These are phyloP conservation scores for Tipula unca DNA, from an alignment of 2,888 invertebrate genomes.

Conservation along the genomic window DNA sequence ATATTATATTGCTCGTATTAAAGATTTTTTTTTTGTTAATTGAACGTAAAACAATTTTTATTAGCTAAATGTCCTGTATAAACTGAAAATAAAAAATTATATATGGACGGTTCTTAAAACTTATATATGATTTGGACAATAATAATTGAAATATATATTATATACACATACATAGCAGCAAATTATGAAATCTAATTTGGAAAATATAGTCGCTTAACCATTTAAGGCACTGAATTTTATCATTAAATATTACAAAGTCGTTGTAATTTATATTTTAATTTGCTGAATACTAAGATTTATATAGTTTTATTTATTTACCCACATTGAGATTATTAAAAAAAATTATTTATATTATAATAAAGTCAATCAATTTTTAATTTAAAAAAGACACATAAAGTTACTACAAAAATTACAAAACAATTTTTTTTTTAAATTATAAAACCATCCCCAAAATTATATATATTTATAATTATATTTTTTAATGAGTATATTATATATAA, in stretches of 20 bases:
- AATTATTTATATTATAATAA: background rate
- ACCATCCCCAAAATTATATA: background rate
- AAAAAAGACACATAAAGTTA: background rate
- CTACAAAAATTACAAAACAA: background rate
- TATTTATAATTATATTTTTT: background rate
- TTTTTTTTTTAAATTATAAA: background rate
- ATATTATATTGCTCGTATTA: background rate
- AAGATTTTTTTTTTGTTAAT: background rate
- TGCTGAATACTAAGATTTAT: background rate
- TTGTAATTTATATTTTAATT: background rate
- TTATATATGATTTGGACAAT: background rate
- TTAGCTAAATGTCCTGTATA: background rate
- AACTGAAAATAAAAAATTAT: background rate
- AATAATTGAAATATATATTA: background rate
- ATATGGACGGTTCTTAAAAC: background rate
- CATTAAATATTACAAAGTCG: background rate
- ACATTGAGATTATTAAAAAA: background rate
- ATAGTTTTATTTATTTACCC: background rate
- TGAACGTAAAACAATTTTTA: background rate
- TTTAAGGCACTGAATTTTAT: background rate
- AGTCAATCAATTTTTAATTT: background rate
- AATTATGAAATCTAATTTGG: background rate
- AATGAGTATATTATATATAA: background rate
- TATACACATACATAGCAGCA: background rate
- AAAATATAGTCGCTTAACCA: background rate